These are phyloP conservation scores for Drosophila trichaetosa DNA, from an alignment of 2,888 invertebrate species.

Conservation along the genomic window DNA sequence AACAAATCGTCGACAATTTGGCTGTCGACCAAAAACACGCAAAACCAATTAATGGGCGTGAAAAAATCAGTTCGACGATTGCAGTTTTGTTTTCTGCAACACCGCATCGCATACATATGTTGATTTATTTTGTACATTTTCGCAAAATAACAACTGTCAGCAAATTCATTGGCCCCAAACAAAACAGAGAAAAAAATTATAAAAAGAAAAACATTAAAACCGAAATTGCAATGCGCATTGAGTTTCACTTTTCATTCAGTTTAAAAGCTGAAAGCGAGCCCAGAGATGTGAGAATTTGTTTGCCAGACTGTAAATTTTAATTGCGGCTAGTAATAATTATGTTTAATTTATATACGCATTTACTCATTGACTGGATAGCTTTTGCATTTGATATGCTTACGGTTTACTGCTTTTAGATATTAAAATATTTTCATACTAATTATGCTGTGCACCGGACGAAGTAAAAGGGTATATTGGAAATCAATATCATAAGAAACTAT, in stretches of 20 bases:
- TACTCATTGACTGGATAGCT: neutral
- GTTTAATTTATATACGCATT: constrained; percentile 21
- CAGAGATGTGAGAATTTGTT: constrained; percentile 31
- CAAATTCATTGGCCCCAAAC: constrained; percentile 72
- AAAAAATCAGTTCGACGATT: constrained; percentile 67
- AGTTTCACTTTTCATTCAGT: constrained; percentile 78
- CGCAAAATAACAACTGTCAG: constrained; percentile 72
- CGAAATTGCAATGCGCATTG: constrained; percentile 51
- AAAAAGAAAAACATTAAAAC: neutral
- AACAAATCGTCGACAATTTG: constrained; percentile 78
- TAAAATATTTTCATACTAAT: neutral
- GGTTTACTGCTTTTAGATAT: neutral
- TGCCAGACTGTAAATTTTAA: constrained; percentile 7
- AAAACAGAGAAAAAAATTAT: constrained; percentile 20
- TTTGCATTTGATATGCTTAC: neutral
- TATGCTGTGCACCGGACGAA: neutral
- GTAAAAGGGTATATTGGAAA: neutral
- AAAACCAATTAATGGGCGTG: constrained; percentile 80
- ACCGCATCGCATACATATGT: constrained; percentile 55
- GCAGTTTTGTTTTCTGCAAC: constrained; percentile 60
- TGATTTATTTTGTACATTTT: constrained; percentile 71
- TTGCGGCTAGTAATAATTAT: constrained; percentile 21
- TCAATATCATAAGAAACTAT: neutral
- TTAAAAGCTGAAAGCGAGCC: constrained; percentile 37
- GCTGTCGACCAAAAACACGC: constrained; percentile 74